phyloP scores from a whole-genome alignment of 2,797 vertebrate genomes.

The Loriculus beryllinus region DNA sequence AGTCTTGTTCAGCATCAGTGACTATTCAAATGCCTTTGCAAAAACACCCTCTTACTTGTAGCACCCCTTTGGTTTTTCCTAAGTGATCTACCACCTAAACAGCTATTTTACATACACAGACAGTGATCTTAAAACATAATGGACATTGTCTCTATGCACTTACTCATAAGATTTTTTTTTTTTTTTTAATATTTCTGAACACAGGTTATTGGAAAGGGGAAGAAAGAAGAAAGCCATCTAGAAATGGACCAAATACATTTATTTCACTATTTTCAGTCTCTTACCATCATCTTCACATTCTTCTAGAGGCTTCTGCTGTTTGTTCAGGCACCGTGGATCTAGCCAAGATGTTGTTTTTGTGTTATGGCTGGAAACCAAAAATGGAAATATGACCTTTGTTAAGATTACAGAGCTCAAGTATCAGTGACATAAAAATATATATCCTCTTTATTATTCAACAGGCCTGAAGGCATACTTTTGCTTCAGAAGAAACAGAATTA shows the following conservation, averaged over 20 bases:
- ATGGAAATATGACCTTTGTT: conserved; percentile 59
- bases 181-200: background rate
- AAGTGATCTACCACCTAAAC: background rate
- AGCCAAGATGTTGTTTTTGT: conserved; percentile 99
- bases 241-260: background rate
- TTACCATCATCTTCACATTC: conserved; percentile 99
- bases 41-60: background rate
- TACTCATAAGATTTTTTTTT: background rate
- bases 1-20: background rate
- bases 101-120: background rate
- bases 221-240: background rate
- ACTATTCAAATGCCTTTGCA: background rate
- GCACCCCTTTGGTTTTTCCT: background rate
- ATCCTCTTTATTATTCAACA: background rate
- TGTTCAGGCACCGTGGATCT: conserved; percentile 98
- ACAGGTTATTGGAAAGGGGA: background rate
- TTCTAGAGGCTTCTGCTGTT: conserved; percentile 98
- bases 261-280: conserved; percentile 10
- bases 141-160: background rate
- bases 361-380: conserved; percentile 88
- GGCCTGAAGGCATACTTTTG: conserved; percentile 6
- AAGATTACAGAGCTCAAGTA: conserved; percentile 19
- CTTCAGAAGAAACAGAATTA: background rate
- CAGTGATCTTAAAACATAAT: background rate
- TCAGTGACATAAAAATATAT: background rate